A percentile compares a stretch with the other conserved stretches of the same genome.
Evolutionary conservation across 2,888 invertebrate species (phyloP).

Genomic region (Fragum sueziense): DNA sequence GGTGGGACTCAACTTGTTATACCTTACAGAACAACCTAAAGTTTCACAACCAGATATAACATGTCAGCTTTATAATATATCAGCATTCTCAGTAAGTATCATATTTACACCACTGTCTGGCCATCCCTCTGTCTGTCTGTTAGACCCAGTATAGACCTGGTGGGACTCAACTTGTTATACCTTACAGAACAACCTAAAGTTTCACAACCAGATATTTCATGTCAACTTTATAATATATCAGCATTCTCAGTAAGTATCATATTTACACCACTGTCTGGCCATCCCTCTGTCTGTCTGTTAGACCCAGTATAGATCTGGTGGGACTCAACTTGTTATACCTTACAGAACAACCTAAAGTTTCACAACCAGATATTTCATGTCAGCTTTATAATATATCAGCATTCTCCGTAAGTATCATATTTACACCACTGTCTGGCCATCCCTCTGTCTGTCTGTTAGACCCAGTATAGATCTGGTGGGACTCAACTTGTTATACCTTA

Average conservation of each 20-base stretch:
- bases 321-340: constrained; percentile 66
- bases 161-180: constrained; percentile 58
- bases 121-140: too few species aligned
- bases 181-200: constrained; percentile 65
- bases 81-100: constrained; percentile 29
- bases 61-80: constrained; percentile 42
- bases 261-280: too few species aligned
- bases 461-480: constrained; percentile 67
- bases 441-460: too few species aligned
- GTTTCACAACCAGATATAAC: constrained; percentile 56
- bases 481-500: constrained; percentile 66
- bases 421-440: too few species aligned
- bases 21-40: constrained; percentile 63
- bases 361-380: constrained; percentile 53
- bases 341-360: constrained; percentile 57
- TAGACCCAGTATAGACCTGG: constrained; percentile 73
- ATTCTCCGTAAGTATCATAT: constrained; percentile 17
- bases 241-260: constrained; percentile 26
- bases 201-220: constrained; percentile 51
- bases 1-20: constrained; percentile 52
- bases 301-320: constrained; percentile 71
- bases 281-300: too few species aligned
- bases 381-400: constrained; percentile 38
- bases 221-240: constrained; percentile 38
- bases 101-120: too few species aligned